Evolutionary conservation across 2,888 invertebrate genomes (phyloP), one percentile per base, ranked within the genome.

Genomic region (Priapulus caudatus): DNA sequence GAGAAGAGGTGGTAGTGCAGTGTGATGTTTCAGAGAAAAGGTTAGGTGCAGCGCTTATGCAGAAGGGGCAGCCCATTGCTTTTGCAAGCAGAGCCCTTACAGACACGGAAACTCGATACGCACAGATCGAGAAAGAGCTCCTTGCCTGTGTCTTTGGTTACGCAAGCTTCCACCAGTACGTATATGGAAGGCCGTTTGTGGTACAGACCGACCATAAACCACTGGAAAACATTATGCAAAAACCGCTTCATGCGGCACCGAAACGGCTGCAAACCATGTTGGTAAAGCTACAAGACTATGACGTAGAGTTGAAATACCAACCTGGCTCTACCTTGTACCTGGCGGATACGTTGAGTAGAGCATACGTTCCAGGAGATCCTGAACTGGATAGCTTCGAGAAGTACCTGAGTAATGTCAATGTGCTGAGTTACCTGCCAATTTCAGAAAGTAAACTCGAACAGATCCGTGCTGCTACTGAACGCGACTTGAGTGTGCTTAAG

Each of bases 221-320:
- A 10, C n/a, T 33, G 33, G 33, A 10, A 33, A n/a, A 10, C n/a
- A n/a, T 33, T 33, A 33, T 33, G 33, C 33, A 33, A 33, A 33
- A 33, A 33, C 33, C 33, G n/a, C 33, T 33, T 33, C 33, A 33
- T 33, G 10, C 33, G n/a, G 33, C 33, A 33, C 33, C 33, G n/a
- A 33, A 33, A n/a, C 33, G 33, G 10, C n/a, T 33, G n/a, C 33
- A 33, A 10, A 10, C 33, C n/a, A 33, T n/a, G 33, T n/a, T 33
- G n/a, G 33, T 33, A 10, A 33, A 33, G n/a, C 33, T 33, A 10
- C 33, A 33, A 33, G 33, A n/a, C n/a, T 33, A 33, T 33, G 33
- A 33, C n/a, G 10, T 33, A n/a, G n/a, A 33, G 33, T 33, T 33
- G n/a, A 33, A 10, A 10, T 33, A 33, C 33, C 10, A 33, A 33